Percentiles rank a stretch among this genome's conserved stretches.
Evolutionary conservation across 2,888 invertebrate genomes (phyloP).

Genomic region (Drosophila neonasuta): DNA sequence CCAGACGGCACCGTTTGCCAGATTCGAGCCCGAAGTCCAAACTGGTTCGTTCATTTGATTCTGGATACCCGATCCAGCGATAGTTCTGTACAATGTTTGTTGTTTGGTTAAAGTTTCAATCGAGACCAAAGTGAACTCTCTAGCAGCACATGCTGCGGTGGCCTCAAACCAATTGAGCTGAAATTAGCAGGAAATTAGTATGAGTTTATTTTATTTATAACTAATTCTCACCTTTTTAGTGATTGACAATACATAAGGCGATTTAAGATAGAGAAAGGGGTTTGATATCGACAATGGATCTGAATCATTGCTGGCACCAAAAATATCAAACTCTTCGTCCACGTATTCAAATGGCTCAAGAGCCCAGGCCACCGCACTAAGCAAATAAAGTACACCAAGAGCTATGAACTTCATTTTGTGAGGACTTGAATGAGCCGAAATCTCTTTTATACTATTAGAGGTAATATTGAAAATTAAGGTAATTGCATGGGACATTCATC

Average conservation of each 20-base stretch:
- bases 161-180: constrained; percentile 36
- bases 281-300: background rate
- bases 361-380: constrained; percentile 9
- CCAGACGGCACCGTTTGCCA: constrained; percentile 14
- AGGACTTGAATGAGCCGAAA: background rate
- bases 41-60: constrained; percentile 7
- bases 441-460: constrained; percentile 40
- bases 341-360: background rate
- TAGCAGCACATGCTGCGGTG: constrained; percentile 7
- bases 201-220: background rate
- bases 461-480: background rate
- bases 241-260: background rate
- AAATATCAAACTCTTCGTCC: background rate
- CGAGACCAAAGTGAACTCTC: constrained; percentile 12
- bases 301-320: background rate
- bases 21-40: constrained; percentile 38
- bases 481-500: constrained; percentile 45
- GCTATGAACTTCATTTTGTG: constrained; percentile 41
- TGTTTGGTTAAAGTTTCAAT: background rate
- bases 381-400: constrained; percentile 22
- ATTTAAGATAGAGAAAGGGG: background rate
- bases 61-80: background rate
- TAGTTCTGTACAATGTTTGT: background rate
- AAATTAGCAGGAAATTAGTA: background rate
- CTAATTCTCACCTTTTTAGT: background rate